These are phyloP conservation scores for Oplegnathus fasciatus DNA, from an alignment of 2,113 vertebrate species.

Conservation along the genomic window DNA sequence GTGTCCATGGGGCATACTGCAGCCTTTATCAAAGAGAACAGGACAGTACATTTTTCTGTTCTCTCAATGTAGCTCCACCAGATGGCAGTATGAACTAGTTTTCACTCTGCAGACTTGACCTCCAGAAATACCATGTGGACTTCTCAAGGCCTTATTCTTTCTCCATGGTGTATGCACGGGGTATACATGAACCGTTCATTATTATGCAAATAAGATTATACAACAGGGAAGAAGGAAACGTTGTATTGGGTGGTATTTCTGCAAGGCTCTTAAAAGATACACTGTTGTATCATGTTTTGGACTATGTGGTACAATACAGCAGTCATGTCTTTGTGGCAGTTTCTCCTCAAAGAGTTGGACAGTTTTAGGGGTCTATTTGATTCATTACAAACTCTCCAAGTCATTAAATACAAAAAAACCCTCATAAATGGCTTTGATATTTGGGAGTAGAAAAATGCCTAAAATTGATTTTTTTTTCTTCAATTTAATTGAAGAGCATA, in stretches of 20 bases:
- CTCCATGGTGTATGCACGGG: too few species aligned
- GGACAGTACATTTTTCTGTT: background rate
- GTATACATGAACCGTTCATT: too few species aligned
- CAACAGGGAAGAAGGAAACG: background rate
- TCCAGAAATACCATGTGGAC: background rate
- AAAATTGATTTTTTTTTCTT: background rate
- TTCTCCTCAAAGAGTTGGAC: background rate
- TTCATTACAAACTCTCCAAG: background rate
- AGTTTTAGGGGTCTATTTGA: background rate
- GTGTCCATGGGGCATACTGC: background rate
- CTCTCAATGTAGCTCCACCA: conserved; percentile 45
- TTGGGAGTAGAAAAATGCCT: background rate
- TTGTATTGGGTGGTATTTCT: background rate
- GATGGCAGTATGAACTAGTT: conserved; percentile 58
- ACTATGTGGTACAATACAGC: background rate
- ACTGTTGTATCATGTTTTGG: background rate
- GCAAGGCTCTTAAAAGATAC: background rate
- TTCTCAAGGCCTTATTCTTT: too few species aligned
- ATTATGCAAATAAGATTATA: background rate
- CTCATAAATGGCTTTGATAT: background rate
- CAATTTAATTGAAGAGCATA: conserved; percentile 12
- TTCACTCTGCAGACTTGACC: background rate
- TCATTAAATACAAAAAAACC: conserved; percentile 5
- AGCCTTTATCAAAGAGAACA: background rate
- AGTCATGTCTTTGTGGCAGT: background rate